Base-by-base conservation (phyloP, 2,113 vertebrate species). In the Pampusana beccarii region DNA sequence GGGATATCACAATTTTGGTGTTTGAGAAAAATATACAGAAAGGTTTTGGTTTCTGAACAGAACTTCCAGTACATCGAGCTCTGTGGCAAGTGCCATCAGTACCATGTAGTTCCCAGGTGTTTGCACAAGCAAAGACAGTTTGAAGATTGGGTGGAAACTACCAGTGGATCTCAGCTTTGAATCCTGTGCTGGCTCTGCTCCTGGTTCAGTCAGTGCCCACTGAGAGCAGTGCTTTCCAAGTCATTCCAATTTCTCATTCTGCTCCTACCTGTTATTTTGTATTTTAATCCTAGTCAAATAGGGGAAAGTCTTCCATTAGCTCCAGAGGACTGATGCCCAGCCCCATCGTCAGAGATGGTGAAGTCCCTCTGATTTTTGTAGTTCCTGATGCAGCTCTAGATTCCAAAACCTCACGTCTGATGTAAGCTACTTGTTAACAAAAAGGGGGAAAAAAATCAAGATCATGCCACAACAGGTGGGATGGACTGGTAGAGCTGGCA, bases 1-100 rank as follows among this genome's bases (percentile, higher is more conserved):
- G 84, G 80, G 83, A 79, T 79, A 82, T 64, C 95, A 95, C 75
- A 57, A 21, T 80, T 92, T 79, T 81, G 66, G 90, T 79, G 89
- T 94, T 88, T 62, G 80, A 9, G 54, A 91, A 29, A 61, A 38
- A 9, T 24, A 92, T 57, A 80, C 69, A 79, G 56, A 31, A 86
- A 56, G 64, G 2, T 78, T 69, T 44, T 50, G 80, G 48, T 50
- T 69, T 78, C 69, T 79, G 28, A 42, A 38, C 25, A 88, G 80
- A 85, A 64, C 67, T 90, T 70, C 70, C 79, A 95, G 66, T 34
- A 21, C 58, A 86, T 77, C 60, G 29, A 90, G 33, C 5, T 9
- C 61, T 89, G 50, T 90, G 84, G 91, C 65, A 82, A 92, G 79
- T 91, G 71, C 86, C 75, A 31, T 9, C 1, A 5, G 61, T 46